Evolutionary conservation across 2,113 vertebrate species (phyloP), one percentile per base, ranked within the genome.

Genomic region (Plectropomus leopardus): DNA sequence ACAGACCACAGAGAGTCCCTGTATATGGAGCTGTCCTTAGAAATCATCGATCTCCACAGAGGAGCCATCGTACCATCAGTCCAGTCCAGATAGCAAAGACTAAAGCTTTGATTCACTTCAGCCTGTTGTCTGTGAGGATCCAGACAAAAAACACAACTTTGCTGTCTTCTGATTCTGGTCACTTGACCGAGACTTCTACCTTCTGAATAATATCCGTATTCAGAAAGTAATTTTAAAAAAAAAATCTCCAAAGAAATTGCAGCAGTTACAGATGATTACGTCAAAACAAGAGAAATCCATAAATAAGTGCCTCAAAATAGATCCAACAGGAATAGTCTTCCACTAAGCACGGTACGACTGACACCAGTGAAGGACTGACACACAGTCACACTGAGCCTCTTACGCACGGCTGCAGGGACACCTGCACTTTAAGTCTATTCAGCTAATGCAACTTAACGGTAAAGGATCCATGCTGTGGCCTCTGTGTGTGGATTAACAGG

Each of bases 1-100:
- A 90, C 86, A 58, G 91, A 92, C 79, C 88, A 92, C 70, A 89
- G 84, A 54, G 91, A 91, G 26, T 89, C 73, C 48, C 85, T 82
- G 82, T 92, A 92, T 50, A 92, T 65, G 15, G 86, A 73, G 72
- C 85, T 88, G 80, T 66, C 88, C 85, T 91, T 90, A 44, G 90
- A 88, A 53, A 92, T 42, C 90, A 89, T 86, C 4, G 67, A 74
- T 65, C 89, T 90, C 91, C 91, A 92, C 54, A 93, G 67, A 61
- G 91, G 89, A 83, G 91, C 91, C 91, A 92, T 93, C 7, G 13
- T 6, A 36, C 6, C 1, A 4, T 42, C 47, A 40, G 26, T 51
- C 13, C 15, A 76, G 48, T 57, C 53, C 58, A 21, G 26, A 40
- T 7, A 59, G 36, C 15, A 72, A 42, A 55, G 34, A 45, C 10